phyloP scores from a whole-genome alignment of 2,888 invertebrate species.

The Lycia hirtaria region DNA sequence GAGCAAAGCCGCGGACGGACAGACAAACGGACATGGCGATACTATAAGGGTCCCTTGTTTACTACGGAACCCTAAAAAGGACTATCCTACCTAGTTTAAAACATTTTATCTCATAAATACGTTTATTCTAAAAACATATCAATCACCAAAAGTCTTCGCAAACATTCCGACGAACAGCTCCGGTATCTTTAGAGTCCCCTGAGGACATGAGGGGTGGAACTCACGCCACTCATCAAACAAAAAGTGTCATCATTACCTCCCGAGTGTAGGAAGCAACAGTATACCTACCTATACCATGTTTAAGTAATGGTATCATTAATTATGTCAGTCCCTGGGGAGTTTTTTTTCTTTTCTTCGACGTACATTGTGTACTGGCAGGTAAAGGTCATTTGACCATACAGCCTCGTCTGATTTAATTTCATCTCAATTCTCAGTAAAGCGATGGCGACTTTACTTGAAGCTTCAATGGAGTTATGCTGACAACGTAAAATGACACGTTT shows the following conservation, averaged over 20 bases:
- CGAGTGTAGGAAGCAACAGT: constrained; percentile 5
- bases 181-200: constrained; percentile 10
- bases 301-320: constrained; percentile 15
- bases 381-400: no score
- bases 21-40: no score
- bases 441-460: no score
- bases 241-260: constrained; percentile 16
- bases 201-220: background rate
- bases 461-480: no score
- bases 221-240: constrained; percentile 18
- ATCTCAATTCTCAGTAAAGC: no score
- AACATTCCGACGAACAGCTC: background rate
- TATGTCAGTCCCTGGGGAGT: background rate
- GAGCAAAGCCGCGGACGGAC: no score
- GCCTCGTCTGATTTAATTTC: no score
- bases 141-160: background rate
- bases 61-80: no score
- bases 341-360: no score
- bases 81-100: background rate
- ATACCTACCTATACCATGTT: background rate
- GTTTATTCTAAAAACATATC: background rate
- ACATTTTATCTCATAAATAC: background rate
- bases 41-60: no score
- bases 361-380: no score
- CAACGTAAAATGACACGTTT: no score